A percentile compares a stretch with the other conserved stretches of the same genome.
Conservation (phyloP, 1,140 invertebrate species). For the Pentalonia nigronervosa region DNA sequence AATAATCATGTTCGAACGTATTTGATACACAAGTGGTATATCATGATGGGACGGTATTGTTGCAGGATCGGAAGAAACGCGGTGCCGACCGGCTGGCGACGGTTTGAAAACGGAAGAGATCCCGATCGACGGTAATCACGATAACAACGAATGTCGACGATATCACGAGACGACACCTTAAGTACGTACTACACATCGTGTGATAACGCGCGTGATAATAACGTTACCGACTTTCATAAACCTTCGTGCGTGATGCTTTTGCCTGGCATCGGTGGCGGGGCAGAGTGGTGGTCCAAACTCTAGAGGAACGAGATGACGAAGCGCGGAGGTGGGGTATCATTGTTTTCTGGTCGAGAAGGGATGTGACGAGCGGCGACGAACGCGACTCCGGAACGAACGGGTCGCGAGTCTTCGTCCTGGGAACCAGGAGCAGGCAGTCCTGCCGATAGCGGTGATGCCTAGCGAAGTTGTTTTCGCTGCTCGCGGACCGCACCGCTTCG, state of each 20-base stretch:
- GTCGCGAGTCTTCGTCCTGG: background rate
- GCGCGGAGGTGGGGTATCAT: background rate
- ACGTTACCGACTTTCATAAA: background rate
- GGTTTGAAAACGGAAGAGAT: background rate
- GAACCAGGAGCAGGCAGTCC: background rate
- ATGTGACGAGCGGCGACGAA: background rate
- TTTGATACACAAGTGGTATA: background rate
- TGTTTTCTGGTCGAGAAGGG: background rate
- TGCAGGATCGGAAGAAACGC: background rate
- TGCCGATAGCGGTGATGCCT: background rate
- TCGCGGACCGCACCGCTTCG: background rate
- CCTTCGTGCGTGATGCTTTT: background rate
- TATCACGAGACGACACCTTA: background rate
- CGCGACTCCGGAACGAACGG: background rate
- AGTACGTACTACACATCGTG: background rate
- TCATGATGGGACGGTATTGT: background rate
- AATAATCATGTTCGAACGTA: background rate
- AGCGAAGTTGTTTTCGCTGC: background rate
- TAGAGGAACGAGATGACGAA: background rate
- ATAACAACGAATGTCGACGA: background rate
- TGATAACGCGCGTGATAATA: background rate
- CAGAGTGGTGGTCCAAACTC: background rate
- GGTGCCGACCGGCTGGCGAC: background rate
- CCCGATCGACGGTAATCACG: background rate
- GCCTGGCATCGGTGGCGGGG: too few relatives aligned